Evolutionary conservation across 92 coral and sea anemone species (phyloP).

Genomic region (Palythoa grandiflora): DNA sequence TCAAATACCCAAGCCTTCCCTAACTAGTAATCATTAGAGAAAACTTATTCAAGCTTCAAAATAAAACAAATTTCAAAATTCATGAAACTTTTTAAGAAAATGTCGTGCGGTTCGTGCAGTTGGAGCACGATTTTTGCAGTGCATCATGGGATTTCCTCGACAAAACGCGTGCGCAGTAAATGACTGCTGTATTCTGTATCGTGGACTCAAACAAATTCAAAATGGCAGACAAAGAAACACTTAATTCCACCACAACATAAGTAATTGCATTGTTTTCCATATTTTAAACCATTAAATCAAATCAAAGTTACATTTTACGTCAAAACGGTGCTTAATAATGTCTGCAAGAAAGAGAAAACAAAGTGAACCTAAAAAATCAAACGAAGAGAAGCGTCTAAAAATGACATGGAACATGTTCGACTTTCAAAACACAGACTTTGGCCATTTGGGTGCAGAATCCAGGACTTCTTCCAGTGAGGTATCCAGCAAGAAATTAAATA

Average conservation of each 20-base stretch:
- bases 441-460: background rate
- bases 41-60: constrained; percentile 17
- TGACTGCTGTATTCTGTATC: constrained; percentile 19
- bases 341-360: constrained; percentile 75
- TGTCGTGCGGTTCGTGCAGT: constrained; percentile 55
- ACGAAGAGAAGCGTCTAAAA: constrained; percentile 66
- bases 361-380: constrained; percentile 63
- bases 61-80: background rate
- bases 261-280: no score
- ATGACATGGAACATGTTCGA: constrained; percentile 85
- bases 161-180: constrained; percentile 17
- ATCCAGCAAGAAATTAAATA: no score
- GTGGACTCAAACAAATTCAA: constrained; percentile 23
- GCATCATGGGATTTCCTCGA: constrained; percentile 16
- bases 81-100: constrained; percentile 56
- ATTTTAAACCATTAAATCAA: background rate
- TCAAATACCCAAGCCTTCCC: background rate
- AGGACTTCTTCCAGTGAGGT: no score
- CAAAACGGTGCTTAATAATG: constrained; percentile 42
- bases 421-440: constrained; percentile 1
- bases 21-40: constrained; percentile 24
- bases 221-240: constrained; percentile 12
- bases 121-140: constrained; percentile 43
- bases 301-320: background rate
- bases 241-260: no score